A percentile compares a stretch with the other conserved stretches of the same genome.
These are phyloP conservation scores for Dipodomys merriami DNA, from an alignment of 2,113 vertebrate genomes.

Conservation along the genomic window DNA sequence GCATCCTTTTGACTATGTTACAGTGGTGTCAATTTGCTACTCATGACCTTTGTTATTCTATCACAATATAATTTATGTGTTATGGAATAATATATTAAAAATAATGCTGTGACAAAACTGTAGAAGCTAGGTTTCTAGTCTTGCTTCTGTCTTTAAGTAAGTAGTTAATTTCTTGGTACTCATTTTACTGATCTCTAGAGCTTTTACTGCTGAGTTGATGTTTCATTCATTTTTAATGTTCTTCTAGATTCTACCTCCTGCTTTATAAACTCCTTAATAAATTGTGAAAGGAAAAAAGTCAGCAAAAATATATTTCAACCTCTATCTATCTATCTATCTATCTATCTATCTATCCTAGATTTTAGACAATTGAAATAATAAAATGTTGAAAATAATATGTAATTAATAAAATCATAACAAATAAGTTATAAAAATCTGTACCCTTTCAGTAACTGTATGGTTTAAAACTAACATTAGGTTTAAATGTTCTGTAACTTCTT, in stretches of 20 bases:
- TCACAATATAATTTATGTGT: neutral
- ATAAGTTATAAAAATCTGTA: neutral
- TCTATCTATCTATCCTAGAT: neutral
- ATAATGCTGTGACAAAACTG: neutral
- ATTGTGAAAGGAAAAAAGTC: neutral
- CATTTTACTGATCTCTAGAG: neutral
- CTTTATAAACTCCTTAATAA: neutral
- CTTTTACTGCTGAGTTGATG: neutral
- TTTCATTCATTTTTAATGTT: slow-evolving; percentile 25
- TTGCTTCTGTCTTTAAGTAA: neutral
- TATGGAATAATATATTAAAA: neutral
- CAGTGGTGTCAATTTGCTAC: neutral
- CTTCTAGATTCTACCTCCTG: neutral
- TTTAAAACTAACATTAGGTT: neutral
- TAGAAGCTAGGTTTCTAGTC: neutral
- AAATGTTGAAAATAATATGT: neutral
- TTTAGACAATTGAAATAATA: neutral
- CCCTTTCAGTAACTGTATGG: neutral
- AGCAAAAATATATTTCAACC: neutral
- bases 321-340: neutral
- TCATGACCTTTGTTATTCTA: neutral
- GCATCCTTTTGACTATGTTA: neutral
- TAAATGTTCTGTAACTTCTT: neutral
- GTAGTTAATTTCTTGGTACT: neutral
- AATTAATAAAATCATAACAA: neutral